A percentile compares a stretch with the other conserved stretches of the same genome.
Conservation (phyloP, 2,113 vertebrate genomes). For the Sciurus niger region DNA sequence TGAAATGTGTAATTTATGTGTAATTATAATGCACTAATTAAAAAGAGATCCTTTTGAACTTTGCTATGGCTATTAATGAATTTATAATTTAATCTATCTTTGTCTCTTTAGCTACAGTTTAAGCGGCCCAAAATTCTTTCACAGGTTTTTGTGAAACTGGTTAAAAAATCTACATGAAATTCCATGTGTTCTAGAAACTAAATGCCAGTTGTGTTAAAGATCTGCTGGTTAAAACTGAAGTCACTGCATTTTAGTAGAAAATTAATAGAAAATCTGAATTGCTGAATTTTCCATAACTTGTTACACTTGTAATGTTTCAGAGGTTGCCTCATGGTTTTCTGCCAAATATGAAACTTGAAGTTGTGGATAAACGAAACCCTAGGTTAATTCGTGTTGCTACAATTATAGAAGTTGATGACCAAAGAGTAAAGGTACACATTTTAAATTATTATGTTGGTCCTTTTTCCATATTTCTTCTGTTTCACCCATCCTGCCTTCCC, state of each 20-base stretch:
- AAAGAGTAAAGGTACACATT: constrained; percentile 82
- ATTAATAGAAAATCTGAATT: background rate
- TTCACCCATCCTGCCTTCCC: background rate
- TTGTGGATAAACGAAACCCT: constrained; percentile 84
- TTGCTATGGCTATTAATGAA: background rate
- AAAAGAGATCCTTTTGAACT: background rate
- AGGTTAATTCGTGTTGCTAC: constrained; percentile 80
- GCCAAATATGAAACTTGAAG: constrained; percentile 84
- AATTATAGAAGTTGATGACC: constrained; percentile 81
- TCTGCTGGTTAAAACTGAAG: background rate
- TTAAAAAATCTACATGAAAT: background rate
- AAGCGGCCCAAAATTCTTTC: background rate
- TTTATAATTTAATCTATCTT: background rate
- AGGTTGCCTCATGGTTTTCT: constrained; percentile 85
- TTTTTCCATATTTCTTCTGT: background rate
- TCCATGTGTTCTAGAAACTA: background rate
- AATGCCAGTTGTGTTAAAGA: constrained; percentile 6
- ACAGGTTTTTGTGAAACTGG: background rate
- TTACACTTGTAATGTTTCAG: constrained; percentile 69
- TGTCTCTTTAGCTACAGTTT: background rate
- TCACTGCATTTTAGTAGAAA: background rate
- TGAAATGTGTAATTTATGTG: no score
- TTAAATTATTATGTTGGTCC: background rate
- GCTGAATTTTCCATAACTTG: background rate
- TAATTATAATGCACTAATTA: no score